phyloP scores from a whole-genome alignment of 1,140 invertebrate species.

The Drosophila cardini region DNA sequence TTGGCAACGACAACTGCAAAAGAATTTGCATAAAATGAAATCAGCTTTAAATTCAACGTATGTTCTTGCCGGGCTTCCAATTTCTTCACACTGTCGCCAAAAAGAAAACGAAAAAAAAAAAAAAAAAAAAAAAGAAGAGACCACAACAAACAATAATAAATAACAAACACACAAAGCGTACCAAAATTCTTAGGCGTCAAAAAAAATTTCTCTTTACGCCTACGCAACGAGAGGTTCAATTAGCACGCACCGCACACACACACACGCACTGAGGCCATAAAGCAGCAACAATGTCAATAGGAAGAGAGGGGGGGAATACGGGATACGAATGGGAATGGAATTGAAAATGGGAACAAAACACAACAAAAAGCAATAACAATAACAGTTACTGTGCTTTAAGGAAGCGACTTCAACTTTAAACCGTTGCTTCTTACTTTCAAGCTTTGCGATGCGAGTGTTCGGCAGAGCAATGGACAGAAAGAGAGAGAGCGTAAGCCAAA shows the following conservation, averaged over 20 bases:
- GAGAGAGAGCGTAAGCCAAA: constrained; percentile 9
- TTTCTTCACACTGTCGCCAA: constrained; percentile 48
- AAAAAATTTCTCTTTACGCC: constrained; percentile 46
- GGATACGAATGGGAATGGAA: constrained; percentile 4
- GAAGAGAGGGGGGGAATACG: background rate
- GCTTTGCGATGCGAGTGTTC: constrained; percentile 16
- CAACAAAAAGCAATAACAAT: constrained; percentile 11
- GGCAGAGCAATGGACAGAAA: constrained; percentile 14
- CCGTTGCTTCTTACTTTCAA: constrained; percentile 46
- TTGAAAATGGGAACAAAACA: background rate
- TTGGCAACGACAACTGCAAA: constrained; percentile 31
- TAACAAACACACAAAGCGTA: constrained; percentile 18
- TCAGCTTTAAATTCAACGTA: constrained; percentile 57
- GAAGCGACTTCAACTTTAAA: constrained; percentile 40
- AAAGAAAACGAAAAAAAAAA: constrained; percentile 20
- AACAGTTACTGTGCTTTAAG: constrained; percentile 27
- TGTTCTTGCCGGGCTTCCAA: constrained; percentile 66
- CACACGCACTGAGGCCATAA: constrained; percentile 52
- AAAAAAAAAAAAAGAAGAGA: constrained; percentile 38
- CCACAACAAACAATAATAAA: constrained; percentile 13
- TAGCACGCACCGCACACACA: constrained; percentile 55
- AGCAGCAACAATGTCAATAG: constrained; percentile 11
- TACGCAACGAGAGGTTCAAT: constrained; percentile 32
- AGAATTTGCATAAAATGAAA: constrained; percentile 77
- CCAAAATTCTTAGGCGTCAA: constrained; percentile 36